Conservation (phyloP, 2,888 invertebrate genomes). For the Eristalis pertinax region DNA sequence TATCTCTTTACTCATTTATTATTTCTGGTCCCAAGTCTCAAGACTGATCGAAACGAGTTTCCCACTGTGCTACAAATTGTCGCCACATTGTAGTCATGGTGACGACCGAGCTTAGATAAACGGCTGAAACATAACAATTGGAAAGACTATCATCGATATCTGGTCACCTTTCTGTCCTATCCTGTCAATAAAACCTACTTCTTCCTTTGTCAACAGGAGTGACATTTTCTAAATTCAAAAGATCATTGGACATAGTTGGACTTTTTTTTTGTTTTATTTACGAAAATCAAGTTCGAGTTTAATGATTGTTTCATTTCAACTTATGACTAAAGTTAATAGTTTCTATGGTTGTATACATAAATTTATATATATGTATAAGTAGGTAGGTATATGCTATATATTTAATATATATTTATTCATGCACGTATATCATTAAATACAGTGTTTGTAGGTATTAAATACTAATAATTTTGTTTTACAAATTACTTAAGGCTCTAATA, state of each 20-base stretch:
- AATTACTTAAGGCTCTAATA: conserved; percentile 22
- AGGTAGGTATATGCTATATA: conserved; percentile 20
- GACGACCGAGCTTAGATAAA: too few relatives aligned
- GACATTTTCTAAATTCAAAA: background rate
- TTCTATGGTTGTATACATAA: conserved; percentile 14
- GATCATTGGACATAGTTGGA: background rate
- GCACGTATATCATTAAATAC: conserved; percentile 17
- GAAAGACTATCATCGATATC: too few relatives aligned
- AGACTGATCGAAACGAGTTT: too few relatives aligned
- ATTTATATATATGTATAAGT: conserved; percentile 29
- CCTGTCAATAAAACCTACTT: too few relatives aligned
- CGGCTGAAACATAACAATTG: too few relatives aligned
- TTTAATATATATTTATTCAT: conserved; percentile 9
- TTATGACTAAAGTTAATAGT: conserved; percentile 24
- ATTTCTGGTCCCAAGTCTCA: too few relatives aligned
- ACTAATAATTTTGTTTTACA: conserved; percentile 38
- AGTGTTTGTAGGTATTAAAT: conserved; percentile 50
- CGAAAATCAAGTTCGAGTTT: conserved; percentile 49
- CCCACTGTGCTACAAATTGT: too few relatives aligned
- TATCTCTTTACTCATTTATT: too few relatives aligned
- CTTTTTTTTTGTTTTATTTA: conserved; percentile 48
- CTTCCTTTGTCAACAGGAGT: too few relatives aligned
- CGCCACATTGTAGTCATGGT: too few relatives aligned
- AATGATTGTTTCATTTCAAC: conserved; percentile 47
- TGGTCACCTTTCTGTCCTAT: too few relatives aligned